Base-by-base conservation (phyloP, 2,113 vertebrate genomes). In the Holacanthus passer region DNA sequence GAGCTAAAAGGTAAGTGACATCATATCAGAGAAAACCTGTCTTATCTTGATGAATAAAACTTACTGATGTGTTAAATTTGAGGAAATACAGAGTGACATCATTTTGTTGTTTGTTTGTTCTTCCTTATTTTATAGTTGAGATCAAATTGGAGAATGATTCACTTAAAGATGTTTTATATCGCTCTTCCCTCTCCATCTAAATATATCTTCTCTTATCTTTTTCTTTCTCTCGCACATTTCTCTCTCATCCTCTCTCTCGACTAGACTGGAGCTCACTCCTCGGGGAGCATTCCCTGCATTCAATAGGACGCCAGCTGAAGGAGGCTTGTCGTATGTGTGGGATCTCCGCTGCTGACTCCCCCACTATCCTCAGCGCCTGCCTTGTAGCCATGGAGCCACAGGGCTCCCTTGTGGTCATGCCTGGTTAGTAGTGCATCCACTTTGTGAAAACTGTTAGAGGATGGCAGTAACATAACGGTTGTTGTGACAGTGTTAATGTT, bases 361-460 rank as follows among this genome's bases (percentile, higher is more conserved):
- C 98, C 60, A 95, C 96, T 59, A 97, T 99, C 93, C 97, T 99
- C 87, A 99, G 98, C 91, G 98, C 98, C 96, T 99, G 98, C 87
- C 95, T 99, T 90, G 98, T 99, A 43, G 98, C 98, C 93, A 97
- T 99, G 97, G 98, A 99, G 94, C 97, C 98, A 5, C 98, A 99
- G 89, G 98, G 98, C 53, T 99, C 98, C 20, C 97, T 99, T 1
- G 97, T 98, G 64, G 95, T 99, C 81, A 99, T 99, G 98, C 98
- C 98, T 94, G 98, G 98, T 99, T 67, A 87, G 84, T 83, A 77
- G 27, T 59, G 41, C 14, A 8, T n/a, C 32, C 20, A 50, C 13
- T 35, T 20, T 27, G 3, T 22, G 3, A 41, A n/a, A 32, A 12
- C 22, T 24, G 9, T 60, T 60, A 35, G n/a, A 45, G 20, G 27